Conservation (phyloP, 2,888 invertebrate species). For the Mimas tiliae region DNA sequence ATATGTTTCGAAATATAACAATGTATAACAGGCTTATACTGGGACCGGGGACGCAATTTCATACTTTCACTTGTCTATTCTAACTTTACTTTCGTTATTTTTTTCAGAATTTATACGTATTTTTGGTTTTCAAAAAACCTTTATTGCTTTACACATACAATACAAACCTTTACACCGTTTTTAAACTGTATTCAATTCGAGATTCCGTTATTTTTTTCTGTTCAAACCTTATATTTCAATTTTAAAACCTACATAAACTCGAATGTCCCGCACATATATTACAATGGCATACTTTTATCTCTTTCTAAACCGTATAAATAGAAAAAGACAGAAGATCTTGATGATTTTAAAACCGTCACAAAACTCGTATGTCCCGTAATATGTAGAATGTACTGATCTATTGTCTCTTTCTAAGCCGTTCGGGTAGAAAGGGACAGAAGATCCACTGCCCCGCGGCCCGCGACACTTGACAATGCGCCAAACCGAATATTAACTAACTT, state of each 20-base stretch:
- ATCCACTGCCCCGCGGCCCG: constrained; percentile 24
- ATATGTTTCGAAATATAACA: constrained; percentile 15
- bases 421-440: constrained; percentile 13
- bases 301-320: neutral
- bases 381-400: neutral
- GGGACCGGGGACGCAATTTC: constrained; percentile 1
- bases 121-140: neutral
- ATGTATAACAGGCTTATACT: neutral
- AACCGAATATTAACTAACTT: constrained; percentile 53
- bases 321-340: neutral
- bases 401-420: neutral
- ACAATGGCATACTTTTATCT: neutral
- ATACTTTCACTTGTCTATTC: neutral
- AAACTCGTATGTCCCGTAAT: neutral
- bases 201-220: neutral
- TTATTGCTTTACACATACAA: no score
- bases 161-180: no score
- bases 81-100: neutral
- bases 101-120: neutral
- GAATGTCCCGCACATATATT: neutral
- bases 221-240: neutral
- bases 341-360: neutral
- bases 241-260: neutral
- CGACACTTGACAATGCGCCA: constrained; percentile 71
- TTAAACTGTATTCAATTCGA: neutral